Evolutionary conservation across 92 coral and sea anemone species (phyloP), one percentile per base, ranked within the genome.

Genomic region (Zoanthus sansibaricus): DNA sequence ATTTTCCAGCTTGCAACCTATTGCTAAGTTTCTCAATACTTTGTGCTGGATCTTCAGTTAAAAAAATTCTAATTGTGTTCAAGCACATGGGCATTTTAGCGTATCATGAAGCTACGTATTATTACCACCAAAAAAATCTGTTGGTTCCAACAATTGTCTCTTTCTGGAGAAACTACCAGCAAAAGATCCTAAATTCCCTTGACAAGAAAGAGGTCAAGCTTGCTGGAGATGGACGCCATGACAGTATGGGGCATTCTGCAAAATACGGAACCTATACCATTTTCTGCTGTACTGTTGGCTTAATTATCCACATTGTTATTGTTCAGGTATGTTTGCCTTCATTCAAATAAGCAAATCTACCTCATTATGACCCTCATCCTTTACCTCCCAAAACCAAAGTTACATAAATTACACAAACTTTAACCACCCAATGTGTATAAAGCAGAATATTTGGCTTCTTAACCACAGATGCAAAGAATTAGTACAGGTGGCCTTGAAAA

Each of bases 1-100:
- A 18, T 9, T 86, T 75, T 62, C 74, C 84, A 16, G 89, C 84
- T 30, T 59, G 76, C 12, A 86, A 86, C 14, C 54, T 86, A 1
- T 44, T 86, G 20, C 84, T 76, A 10, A 86, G 89, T 42, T 76
- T 86, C 66, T 83, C 83, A 21, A 21, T 86, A 18, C 16, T 86
- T 15, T 56, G 47, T 58, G 83, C 89, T 59, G 84, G 84, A 55
- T 77, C 83, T 7, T 86, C 83, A 58, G 46, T 86, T 8, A 76
- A 33, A 18, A 58, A 61, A 2, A 21, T 76, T 3, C 67, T 86
- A 33, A 10, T 37, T 11, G 82, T 86, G 21, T 86, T 86, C 31
- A 33, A 58, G 17, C 74, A 86, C 20, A 86, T 76, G 77, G 61
- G 73, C 21, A 45, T 86, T 7, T 18, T 59, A 4, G 89, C 42